Evolutionary conservation across 1,140 invertebrate genomes (phyloP).

Genomic region (Ditylenchus dipsaci): DNA sequence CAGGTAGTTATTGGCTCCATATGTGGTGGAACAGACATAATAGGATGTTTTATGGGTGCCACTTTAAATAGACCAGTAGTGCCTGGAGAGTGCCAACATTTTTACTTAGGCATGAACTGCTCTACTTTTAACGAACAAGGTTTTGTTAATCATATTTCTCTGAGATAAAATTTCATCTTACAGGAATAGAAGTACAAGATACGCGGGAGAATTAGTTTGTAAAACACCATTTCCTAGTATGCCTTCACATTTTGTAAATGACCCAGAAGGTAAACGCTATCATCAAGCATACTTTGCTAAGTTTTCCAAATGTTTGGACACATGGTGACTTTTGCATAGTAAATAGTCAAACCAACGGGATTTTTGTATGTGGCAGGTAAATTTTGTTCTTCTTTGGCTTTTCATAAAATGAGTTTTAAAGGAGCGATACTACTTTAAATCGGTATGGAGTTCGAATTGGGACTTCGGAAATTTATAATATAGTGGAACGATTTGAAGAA

Average conservation of each 20-base stretch:
- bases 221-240: slow-evolving; percentile 65
- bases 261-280: slow-evolving; percentile 62
- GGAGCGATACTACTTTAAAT: slow-evolving; percentile 67
- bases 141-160: too few species aligned
- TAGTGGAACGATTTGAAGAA: slow-evolving; percentile 63
- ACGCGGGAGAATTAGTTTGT: slow-evolving; percentile 66
- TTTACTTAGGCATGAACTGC: slow-evolving; percentile 64
- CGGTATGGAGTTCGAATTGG: slow-evolving; percentile 67
- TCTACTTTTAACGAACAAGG: slow-evolving; percentile 37
- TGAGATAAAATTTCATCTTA: slow-evolving; percentile 32
- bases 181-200: slow-evolving; percentile 61
- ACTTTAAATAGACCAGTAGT: slow-evolving; percentile 63
- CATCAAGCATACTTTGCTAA: slow-evolving; percentile 65
- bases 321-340: slow-evolving; percentile 66
- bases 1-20: slow-evolving; percentile 65
- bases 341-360: slow-evolving; percentile 63
- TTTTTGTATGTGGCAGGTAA: slow-evolving; percentile 64
- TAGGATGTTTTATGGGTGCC: slow-evolving; percentile 66
- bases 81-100: slow-evolving; percentile 64
- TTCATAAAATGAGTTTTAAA: slow-evolving; percentile 28
- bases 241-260: slow-evolving; percentile 66
- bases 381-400: slow-evolving; percentile 1
- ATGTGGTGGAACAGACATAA: slow-evolving; percentile 66
- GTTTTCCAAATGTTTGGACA: slow-evolving; percentile 62
- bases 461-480: slow-evolving; percentile 66